Evolutionary conservation across 2,888 invertebrate genomes (phyloP), one percentile per base, ranked within the genome.

Genomic region (Ochropacha duplaris): DNA sequence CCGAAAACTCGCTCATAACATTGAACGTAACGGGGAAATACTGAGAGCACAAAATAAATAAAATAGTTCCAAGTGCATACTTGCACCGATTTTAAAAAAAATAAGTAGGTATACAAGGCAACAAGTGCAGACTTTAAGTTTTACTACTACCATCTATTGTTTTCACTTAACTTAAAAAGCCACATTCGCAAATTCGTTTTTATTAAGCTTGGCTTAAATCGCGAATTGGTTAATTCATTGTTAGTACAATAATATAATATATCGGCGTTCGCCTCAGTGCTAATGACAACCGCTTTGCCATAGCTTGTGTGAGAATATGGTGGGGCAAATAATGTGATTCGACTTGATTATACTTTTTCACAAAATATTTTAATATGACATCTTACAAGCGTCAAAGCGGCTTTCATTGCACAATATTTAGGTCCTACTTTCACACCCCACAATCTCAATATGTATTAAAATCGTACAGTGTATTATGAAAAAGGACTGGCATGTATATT

Each of bases 101-200:
- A 86, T 83, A 85, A 84, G 79, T 83, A 85, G 83, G 79, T 84
- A 84, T 90, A 90, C 92, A 92, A 92, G 92, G 92, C 92, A 92
- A 88, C 92, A 79, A 88, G 92, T 92, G 92, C 92, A 92, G 92
- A 92, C 92, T 92, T 92, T 84, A 88, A 84, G 90, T 90, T 92
- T 84, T 87, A 87, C 84, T 86, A 88, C 89, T 88, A 89, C 80
- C 78, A 77, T 80, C 85, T 90, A 89, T 87, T 83, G 77, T 79
- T 84, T 82, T 76, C 72, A 78, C 79, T 86, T 82, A 78, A 84
- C 82, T 81, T 83, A 85, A 79, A 84, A 90, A 91, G 90, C 90
- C 91, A 86, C 83, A 83, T 86, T 85, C 89, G 91, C 90, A 84
- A 83, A 83, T 82, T 83, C 78, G 76, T 75, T 77, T 78, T 79